A percentile compares a stretch with the other conserved stretches of the same genome.
Conservation (phyloP, 1,140 invertebrate genomes). For the Zophobas morio region DNA sequence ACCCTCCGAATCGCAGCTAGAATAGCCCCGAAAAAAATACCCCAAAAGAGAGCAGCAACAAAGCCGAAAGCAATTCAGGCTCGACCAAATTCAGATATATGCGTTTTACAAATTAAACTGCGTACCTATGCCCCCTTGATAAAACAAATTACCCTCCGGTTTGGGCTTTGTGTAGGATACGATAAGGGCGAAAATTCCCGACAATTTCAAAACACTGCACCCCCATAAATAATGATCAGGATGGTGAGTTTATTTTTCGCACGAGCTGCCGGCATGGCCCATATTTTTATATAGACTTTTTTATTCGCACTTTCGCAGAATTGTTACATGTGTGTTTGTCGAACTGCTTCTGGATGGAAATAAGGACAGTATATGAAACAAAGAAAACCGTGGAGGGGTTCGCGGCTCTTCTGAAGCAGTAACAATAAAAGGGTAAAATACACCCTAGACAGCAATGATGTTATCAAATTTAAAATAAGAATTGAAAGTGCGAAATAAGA, state of each 20-base stretch:
- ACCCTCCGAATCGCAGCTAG: conserved; percentile 17
- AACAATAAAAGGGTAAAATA: conserved; percentile 30
- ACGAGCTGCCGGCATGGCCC: conserved; percentile 28
- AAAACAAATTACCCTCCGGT: conserved; percentile 24
- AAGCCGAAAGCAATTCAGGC: conserved; percentile 34
- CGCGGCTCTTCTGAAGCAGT: conserved; percentile 9
- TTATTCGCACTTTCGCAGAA: conserved; percentile 36
- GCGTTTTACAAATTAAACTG: conserved; percentile 40
- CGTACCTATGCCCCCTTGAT: conserved; percentile 37
- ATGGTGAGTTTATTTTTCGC: conserved; percentile 38
- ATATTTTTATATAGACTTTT: conserved; percentile 41
- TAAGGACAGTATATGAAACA: conserved; percentile 31
- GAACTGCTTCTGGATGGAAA: conserved; percentile 27
- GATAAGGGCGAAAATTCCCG: conserved; percentile 10
- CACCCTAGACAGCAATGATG: conserved; percentile 27
- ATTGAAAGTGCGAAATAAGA: conserved; percentile 26
- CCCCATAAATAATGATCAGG: conserved; percentile 39
- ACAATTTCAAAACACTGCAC: conserved; percentile 22
- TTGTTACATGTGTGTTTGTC: conserved; percentile 38
- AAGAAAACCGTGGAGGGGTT: background rate
- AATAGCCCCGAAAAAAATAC: conserved; percentile 4
- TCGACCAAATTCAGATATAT: conserved; percentile 38
- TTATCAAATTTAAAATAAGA: conserved; percentile 26
- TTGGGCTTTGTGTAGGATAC: background rate
- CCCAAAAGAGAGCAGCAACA: conserved; percentile 17